Evolutionary conservation across 2,113 vertebrate genomes (phyloP), one percentile per base, ranked within the genome.

Genomic region (zebrafish (Danio rerio)): DNA sequence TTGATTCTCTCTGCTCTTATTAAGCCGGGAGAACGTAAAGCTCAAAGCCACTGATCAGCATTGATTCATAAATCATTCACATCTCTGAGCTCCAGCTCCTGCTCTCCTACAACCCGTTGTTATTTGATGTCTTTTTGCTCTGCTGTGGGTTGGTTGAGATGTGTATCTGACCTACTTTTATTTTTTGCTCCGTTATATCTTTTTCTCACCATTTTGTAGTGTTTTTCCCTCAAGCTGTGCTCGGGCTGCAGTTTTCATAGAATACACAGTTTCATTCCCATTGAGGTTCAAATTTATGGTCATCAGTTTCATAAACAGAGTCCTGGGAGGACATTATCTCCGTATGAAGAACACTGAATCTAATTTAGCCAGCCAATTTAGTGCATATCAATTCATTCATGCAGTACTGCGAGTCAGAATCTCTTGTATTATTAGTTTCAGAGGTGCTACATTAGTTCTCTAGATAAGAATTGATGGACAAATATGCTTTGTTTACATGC

Each of bases 21-120:
- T 72, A n/a, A 31, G 15, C 47, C 63, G 15, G 49, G 50, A 61
- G 72, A 62, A 58, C 69, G 53, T 72, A 62, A 66, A 58, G 56
- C 78, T 80, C 70, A 55, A 63, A 56, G 81, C 31, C 43, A 52
- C 50, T 61, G 62, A 81, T 83, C 62, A 65, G 58, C 79, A 79
- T 68, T 20, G 49, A 81, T 77, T 83, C 76, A 82, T 85, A 73
- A 82, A 85, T 85, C 76, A 82, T 80, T 79, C 55, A 83, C 81
- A 59, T 72, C 21, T 20, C 53, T 76, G 63, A 71, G 45, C 78
- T 82, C 16, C 65, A 72, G 58, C 21, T 71, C 21, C 52, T 43
- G 45, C 71, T 75, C 16, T 55, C 5, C 21, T 63, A 76, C 49
- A 47, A 21, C 62, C 70, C 61, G 75, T 55, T 80, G 78, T 52